Evolutionary conservation across 2,888 invertebrate species (phyloP).

Genomic region (Lathronympha strigana): DNA sequence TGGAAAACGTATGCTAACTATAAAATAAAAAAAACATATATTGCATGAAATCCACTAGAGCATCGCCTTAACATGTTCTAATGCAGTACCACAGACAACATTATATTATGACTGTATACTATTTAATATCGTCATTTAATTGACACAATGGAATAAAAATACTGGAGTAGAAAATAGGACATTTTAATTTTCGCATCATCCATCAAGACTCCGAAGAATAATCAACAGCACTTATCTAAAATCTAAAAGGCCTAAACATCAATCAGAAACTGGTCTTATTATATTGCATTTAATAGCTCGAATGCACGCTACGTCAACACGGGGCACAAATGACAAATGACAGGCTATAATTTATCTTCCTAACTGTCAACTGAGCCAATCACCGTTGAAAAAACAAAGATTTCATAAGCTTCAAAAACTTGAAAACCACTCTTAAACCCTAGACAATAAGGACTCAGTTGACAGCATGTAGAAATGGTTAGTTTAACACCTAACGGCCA

Average conservation of each 20-base stretch:
- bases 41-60: too few species aligned
- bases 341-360: constrained; percentile 78
- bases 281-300: constrained; percentile 77
- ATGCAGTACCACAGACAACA: too few species aligned
- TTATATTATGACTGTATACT: too few species aligned
- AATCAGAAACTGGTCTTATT: constrained; percentile 59
- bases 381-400: constrained; percentile 70
- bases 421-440: constrained; percentile 46
- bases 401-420: constrained; percentile 11
- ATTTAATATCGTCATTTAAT: too few species aligned
- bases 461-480: constrained; percentile 49
- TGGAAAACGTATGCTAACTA: too few species aligned
- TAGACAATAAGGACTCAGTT: constrained; percentile 18
- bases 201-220: not conserved
- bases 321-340: constrained; percentile 78
- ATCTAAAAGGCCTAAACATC: constrained; percentile 18
- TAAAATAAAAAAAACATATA: too few species aligned
- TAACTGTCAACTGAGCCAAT: constrained; percentile 80
- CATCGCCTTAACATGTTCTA: too few species aligned
- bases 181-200: not conserved
- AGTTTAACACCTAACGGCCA: constrained; percentile 52
- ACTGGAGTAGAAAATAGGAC: not conserved
- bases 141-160: too few species aligned
- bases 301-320: constrained; percentile 68
- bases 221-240: constrained; percentile 11